Base-by-base conservation (phyloP, 2,888 invertebrate species). In the Phyllotreta striolata region DNA sequence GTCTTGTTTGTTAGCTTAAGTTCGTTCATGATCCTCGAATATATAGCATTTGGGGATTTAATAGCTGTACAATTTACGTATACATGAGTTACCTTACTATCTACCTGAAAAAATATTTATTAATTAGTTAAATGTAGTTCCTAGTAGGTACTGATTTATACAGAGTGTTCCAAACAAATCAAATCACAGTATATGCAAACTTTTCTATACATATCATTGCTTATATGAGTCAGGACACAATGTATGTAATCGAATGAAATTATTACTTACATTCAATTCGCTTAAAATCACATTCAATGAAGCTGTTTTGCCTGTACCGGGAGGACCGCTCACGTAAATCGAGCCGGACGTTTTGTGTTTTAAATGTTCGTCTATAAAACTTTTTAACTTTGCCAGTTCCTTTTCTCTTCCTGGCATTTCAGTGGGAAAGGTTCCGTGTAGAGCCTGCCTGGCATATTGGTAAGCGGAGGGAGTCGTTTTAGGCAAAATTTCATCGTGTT, bases 281-380 rank as follows among this genome's bases (percentile, higher is more conserved):
- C 88, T 83, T 60, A 96, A 81, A 62, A 95, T 87, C 68, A 91
- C 86, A 0, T 89, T 89, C 12, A 98, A 83, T 65, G 92, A 91
- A 0, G 96, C 96, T 0, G 97, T 97, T 84, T 98, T 98, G 0
- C 96, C 98, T 0, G 98, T 98, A 4, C 98, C 99, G 0, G 98
- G 98, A 24, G 96, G 95, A 0, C 98, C 98, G 41, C 96, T 97
- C 44, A 99, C 88, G 79, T 98, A 99, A 58, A 98, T 78, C 12
- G 95, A 93, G 0, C 91, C 92, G 0, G 96, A 91, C 38, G 84
- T 84, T 70, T 86, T 83, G 1, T 85, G 83, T 2, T 86, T 79
- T 60, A 95, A 78, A 79, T 92, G 89, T 7, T 84, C 83, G 9
- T 81, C 79, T 55, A 98, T 84, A 80, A 94, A 95, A 2, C 82